phyloP scores from a whole-genome alignment of 2,888 invertebrate genomes.

The Clostera curtula region DNA sequence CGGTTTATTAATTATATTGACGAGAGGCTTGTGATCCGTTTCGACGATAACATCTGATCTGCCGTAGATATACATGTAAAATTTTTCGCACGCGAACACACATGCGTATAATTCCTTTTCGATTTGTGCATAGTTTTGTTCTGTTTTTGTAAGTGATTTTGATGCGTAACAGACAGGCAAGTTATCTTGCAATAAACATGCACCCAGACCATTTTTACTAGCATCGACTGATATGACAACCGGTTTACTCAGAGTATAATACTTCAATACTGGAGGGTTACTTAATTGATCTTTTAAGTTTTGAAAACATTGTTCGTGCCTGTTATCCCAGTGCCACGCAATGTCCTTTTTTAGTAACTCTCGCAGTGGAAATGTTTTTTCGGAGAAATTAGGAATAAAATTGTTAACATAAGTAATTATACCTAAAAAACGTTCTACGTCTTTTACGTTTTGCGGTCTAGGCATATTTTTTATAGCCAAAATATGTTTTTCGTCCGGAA shows the following conservation, averaged over 20 bases:
- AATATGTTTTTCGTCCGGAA: neutral
- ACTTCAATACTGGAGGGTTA: slow-evolving; percentile 1
- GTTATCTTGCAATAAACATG: slow-evolving; percentile 3
- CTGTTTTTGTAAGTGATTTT: slow-evolving; percentile 9
- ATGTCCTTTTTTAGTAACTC: neutral
- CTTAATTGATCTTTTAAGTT: neutral
- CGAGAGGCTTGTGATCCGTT: too few relatives aligned
- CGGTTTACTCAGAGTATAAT: slow-evolving; percentile 3
- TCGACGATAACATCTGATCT: too few relatives aligned
- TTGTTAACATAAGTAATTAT: neutral
- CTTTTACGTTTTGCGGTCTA: neutral
- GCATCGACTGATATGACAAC: too few relatives aligned
- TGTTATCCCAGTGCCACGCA: neutral
- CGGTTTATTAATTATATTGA: too few relatives aligned
- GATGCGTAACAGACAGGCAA: slow-evolving; percentile 11
- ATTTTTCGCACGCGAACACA: slow-evolving; percentile 15
- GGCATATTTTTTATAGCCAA: neutral
- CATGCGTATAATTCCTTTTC: slow-evolving; percentile 16
- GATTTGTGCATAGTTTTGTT: slow-evolving; percentile 12
- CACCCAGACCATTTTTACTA: too few relatives aligned
- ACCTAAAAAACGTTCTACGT: neutral
- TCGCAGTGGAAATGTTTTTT: neutral
- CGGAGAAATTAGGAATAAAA: neutral
- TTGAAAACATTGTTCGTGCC: neutral
- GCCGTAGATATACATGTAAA: slow-evolving; percentile 13